Evolutionary conservation across 2,888 invertebrate species (phyloP), one percentile per base, ranked within the genome.

Genomic region (Pristionchus japonicus): DNA sequence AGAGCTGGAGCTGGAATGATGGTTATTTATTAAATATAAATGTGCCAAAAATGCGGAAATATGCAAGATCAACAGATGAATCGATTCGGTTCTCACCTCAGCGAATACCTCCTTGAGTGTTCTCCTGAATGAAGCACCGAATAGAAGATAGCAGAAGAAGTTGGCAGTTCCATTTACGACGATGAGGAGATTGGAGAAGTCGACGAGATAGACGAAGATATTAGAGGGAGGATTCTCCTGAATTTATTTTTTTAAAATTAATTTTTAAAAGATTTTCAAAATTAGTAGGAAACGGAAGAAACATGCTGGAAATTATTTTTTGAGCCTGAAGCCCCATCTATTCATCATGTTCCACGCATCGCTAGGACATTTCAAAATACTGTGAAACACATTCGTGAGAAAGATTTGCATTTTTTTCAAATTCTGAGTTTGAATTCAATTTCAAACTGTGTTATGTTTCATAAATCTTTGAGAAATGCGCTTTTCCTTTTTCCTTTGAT

Each of bases 101-200:
- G n/a, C n/a, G n/a, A n/a, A n/a, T n/a, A 91, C 91, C 91, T 91
- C 89, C 52, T 89, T 89, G 27, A 94, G 88, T 1, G 93, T 93
- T 52, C 89, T 89, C 15, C 93, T 89, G 88, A 94, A 94, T 40
- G 91, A 89, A 37, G 90, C 90, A 20, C 94, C 94, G 89, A 94
- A 94, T 31, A 92, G 91, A 74, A 92, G 89, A 88, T 94, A 94
- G 85, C 94, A 92, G 88, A 93, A 94, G 90, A 94, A 94, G 90
- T 94, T 94, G 83, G 91, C 91, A 0, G 94, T 94, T 89, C 93
- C 93, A 88, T 94, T 94, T 87, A 93, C 91, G 31, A 94, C 94
- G 27, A 94, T 93, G 57, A 94, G 88, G 17, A 94, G 89, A 88
- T 94, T 94, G 17, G 93, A 93, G 61, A 94, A 89, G 85, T 94